Evolutionary conservation across 2,113 vertebrate genomes (phyloP).

Genomic region (Pseudopipra pipra): DNA sequence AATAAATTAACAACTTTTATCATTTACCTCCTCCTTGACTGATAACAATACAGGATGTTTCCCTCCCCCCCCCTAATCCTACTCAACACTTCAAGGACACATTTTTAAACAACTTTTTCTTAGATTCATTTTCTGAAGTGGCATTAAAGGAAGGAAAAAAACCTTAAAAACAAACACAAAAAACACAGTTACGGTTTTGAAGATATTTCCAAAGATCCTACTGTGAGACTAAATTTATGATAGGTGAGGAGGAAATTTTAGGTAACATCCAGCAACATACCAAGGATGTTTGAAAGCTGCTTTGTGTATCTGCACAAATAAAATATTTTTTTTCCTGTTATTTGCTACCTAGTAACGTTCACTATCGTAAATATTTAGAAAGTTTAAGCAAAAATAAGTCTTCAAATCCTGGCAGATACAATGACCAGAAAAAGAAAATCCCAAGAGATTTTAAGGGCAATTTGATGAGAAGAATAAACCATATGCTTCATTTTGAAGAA

Average conservation of each 20-base stretch:
- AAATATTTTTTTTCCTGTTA: not conserved
- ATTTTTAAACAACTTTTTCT: not conserved
- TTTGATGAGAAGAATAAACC: not conserved
- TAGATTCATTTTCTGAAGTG: not conserved
- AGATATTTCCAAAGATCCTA: not conserved
- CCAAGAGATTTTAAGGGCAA: not conserved
- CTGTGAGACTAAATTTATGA: not conserved
- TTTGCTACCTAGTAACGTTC: not conserved
- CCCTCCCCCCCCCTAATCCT: not conserved
- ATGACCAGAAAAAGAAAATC: not conserved
- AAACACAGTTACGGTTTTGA: accelerated
- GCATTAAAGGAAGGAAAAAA: not conserved
- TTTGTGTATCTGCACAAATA: not conserved
- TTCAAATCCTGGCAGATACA: not conserved
- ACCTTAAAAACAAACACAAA: too few relatives aligned
- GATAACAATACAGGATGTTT: not conserved
- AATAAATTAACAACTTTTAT: not conserved
- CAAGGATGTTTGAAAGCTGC: not conserved
- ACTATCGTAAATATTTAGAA: not conserved
- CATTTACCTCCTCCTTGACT: not conserved
- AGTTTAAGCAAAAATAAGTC: not conserved
- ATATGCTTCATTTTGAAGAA: not conserved
- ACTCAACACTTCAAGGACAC: not conserved
- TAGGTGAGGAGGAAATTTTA: not conserved
- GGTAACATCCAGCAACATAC: not conserved